phyloP scores from a whole-genome alignment of 2,113 vertebrate genomes.

The Takifugu flavidus region DNA sequence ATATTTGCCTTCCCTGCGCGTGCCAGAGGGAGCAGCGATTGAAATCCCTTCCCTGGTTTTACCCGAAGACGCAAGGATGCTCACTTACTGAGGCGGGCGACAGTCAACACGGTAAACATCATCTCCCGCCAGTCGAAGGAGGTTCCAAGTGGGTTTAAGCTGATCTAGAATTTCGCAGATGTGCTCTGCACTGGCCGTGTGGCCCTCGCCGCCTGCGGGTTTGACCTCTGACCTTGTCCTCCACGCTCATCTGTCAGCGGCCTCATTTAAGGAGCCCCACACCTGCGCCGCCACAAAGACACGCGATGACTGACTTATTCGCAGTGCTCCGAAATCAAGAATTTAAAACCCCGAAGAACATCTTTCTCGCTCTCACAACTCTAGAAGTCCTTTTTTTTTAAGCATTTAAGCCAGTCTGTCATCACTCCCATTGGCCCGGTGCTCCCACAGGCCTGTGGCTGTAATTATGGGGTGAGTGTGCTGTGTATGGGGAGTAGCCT shows the following conservation, averaged over 20 bases:
- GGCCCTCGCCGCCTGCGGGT: conserved; percentile 31
- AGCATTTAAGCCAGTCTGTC: conserved; percentile 37
- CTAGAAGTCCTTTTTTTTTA: no score
- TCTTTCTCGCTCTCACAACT: no score
- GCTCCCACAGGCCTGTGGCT: conserved; percentile 45
- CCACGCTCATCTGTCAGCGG: conserved; percentile 40
- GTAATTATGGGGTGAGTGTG: conserved; percentile 53
- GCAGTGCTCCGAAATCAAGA: no score
- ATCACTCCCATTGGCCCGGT: conserved; percentile 45
- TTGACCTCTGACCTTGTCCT: conserved; percentile 48
- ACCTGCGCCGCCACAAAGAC: conserved; percentile 2
- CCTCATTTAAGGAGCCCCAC: not conserved
- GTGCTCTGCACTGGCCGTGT: conserved; percentile 9
- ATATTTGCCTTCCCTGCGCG: not conserved
- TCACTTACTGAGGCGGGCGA: not conserved
- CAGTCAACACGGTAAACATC: not conserved
- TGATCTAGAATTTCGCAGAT: conserved; percentile 31
- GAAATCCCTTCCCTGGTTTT: not conserved
- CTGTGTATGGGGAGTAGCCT: conserved; percentile 49
- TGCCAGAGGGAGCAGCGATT: not conserved
- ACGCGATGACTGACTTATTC: not conserved
- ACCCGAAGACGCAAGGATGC: not conserved
- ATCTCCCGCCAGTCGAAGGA: no score
- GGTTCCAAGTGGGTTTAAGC: conserved; percentile 6
- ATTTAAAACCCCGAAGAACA: no score